A percentile compares a stretch with the other conserved stretches of the same genome.
Evolutionary conservation across 2,888 invertebrate species (phyloP).

Genomic region (Tetanocera ferruginea): DNA sequence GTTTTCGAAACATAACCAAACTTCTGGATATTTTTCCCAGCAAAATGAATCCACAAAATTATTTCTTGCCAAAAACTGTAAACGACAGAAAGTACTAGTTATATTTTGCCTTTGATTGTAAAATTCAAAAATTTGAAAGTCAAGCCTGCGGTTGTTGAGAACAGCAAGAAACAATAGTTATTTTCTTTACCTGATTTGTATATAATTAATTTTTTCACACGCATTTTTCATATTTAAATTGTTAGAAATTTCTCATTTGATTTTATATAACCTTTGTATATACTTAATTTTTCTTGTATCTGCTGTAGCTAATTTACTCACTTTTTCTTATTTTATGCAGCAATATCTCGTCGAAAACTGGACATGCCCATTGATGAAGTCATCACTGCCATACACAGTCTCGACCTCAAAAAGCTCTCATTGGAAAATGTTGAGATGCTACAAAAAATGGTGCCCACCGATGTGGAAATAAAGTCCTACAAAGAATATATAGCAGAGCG

Average conservation of each 20-base stretch:
- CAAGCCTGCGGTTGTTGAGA: too few species aligned
- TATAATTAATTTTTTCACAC: too few species aligned
- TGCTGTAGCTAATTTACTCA: neutral
- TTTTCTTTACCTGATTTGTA: too few species aligned
- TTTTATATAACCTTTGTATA: neutral
- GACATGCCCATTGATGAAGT: conserved; percentile 94
- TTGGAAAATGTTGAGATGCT: conserved; percentile 96
- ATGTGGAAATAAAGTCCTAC: conserved; percentile 94
- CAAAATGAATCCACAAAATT: neutral
- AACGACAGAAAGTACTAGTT: too few species aligned
- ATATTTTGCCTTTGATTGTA: too few species aligned
- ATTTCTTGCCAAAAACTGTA: neutral
- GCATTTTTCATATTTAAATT: too few species aligned
- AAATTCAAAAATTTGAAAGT: too few species aligned
- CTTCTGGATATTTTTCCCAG: neutral
- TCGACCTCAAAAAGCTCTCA: conserved; percentile 89
- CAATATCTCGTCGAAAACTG: conserved; percentile 96
- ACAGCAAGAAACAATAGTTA: too few species aligned
- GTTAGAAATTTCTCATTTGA: too few species aligned
- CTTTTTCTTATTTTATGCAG: conserved; percentile 70
- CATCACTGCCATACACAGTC: conserved; percentile 85
- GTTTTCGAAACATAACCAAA: neutral
- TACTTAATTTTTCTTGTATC: neutral
- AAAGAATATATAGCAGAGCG: conserved; percentile 91
- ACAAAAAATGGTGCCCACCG: conserved; percentile 97